Evolutionary conservation across 2,797 vertebrate genomes (phyloP).

Genomic region (Oreochromis grahami): DNA sequence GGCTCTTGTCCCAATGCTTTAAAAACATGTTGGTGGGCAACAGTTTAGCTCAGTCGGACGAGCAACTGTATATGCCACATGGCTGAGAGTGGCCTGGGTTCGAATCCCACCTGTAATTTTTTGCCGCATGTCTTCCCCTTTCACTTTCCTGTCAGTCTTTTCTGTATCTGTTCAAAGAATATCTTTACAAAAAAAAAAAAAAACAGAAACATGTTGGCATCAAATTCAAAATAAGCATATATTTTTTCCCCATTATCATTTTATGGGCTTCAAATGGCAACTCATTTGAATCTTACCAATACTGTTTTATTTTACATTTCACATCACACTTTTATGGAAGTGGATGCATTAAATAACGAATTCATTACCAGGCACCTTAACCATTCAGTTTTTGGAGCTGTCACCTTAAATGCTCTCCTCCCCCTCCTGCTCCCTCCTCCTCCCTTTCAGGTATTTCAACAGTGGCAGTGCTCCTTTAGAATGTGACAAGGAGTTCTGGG

Average conservation of each 20-base stretch:
- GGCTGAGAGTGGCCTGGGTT: too few relatives aligned
- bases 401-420: neutral
- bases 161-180: too few relatives aligned
- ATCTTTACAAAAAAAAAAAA: too few relatives aligned
- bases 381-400: neutral
- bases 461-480: conserved; percentile 78
- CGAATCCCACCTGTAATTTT: too few relatives aligned
- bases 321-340: neutral
- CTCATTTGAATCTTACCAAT: too few relatives aligned
- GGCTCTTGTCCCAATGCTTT: neutral
- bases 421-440: neutral
- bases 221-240: too few relatives aligned
- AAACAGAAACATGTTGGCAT: too few relatives aligned
- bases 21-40: neutral
- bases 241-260: too few relatives aligned
- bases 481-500: conserved; percentile 85
- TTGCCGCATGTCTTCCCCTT: too few relatives aligned
- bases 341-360: neutral
- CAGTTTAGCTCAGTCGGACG: neutral
- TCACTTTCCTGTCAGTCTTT: too few relatives aligned
- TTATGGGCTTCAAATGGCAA: too few relatives aligned
- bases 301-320: neutral
- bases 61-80: neutral
- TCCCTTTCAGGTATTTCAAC: conserved; percentile 79
- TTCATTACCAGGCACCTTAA: neutral